These are phyloP conservation scores for Mastigias papua DNA, from an alignment of 30 jellyfish, hydroid and myxozoan species.

Conservation along the genomic window DNA sequence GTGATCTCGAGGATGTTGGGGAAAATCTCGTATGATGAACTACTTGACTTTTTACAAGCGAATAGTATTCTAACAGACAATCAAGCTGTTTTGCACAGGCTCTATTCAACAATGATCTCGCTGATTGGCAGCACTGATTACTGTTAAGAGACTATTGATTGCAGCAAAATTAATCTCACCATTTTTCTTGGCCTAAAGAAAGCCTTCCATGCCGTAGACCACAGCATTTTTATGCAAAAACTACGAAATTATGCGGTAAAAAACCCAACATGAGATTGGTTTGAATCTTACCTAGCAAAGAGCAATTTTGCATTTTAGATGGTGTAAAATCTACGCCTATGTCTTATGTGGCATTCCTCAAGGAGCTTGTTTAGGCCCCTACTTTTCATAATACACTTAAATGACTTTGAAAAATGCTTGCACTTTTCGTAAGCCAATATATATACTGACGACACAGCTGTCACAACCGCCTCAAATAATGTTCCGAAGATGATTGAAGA, in stretches of 20 bases:
- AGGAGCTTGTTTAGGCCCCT: constrained; percentile 31
- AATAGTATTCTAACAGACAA: constrained; percentile 3
- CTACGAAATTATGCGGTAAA: constrained; percentile 43
- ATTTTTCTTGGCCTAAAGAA: constrained; percentile 49
- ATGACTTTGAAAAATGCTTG: constrained; percentile 14
- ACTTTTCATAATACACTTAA: constrained; percentile 8
- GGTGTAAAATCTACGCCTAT: constrained; percentile 5
- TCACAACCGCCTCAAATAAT: constrained; percentile 9
- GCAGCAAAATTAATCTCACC: constrained; percentile 9
- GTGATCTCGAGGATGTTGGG: constrained; percentile 22
- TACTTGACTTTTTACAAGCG: neutral
- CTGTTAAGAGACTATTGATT: neutral
- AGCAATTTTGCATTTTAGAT: constrained; percentile 23
- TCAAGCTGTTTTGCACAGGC: constrained; percentile 6
- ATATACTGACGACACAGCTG: constrained; percentile 16
- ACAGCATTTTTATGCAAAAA: constrained; percentile 22
- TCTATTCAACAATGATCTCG: constrained; percentile 21
- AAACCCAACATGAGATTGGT: constrained; percentile 26
- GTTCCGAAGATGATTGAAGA: neutral
- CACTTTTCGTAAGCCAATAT: neutral
- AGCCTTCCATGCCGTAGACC: constrained; percentile 63
- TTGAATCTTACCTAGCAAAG: constrained; percentile 25
- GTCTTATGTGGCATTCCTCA: constrained; percentile 1
- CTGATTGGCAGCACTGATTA: constrained; percentile 20
- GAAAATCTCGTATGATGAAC: constrained; percentile 9